A percentile compares a stretch with the other conserved stretches of the same genome.
These are phyloP conservation scores for Abramis brama DNA, from an alignment of 2,113 vertebrate genomes.

Conservation along the genomic window DNA sequence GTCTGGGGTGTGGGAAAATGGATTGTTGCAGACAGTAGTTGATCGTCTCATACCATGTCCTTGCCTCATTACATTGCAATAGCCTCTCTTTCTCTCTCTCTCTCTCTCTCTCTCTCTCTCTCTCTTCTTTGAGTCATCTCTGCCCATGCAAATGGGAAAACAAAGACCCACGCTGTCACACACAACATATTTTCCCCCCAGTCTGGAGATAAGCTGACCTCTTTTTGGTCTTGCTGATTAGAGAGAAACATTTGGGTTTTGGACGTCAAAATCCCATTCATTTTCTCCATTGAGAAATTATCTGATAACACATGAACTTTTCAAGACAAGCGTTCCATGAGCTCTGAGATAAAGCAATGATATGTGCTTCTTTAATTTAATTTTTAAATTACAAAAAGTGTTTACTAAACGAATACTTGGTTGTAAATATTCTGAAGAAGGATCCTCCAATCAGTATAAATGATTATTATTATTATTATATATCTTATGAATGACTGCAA, in stretches of 20 bases:
- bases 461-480: too few relatives aligned
- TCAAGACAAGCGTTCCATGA: background rate
- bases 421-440: background rate
- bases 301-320: background rate
- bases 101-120: background rate
- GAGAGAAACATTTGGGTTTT: background rate
- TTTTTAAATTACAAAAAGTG: background rate
- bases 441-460: background rate
- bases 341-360: background rate
- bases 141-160: slow-evolving; percentile 34
- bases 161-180: slow-evolving; percentile 3
- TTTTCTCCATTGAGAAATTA: slow-evolving; percentile 1
- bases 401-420: background rate
- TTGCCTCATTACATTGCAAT: slow-evolving; percentile 38
- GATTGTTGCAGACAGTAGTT: slow-evolving; percentile 67
- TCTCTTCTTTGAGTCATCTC: slow-evolving; percentile 30
- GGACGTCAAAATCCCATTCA: background rate
- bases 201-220: slow-evolving; percentile 30
- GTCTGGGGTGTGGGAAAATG: slow-evolving; percentile 62
- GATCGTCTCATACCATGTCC: slow-evolving; percentile 40
- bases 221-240: slow-evolving; percentile 8
- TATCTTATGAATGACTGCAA: background rate
- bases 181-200: background rate
- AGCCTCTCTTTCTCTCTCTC: background rate
- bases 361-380: background rate